These are phyloP conservation scores for Telmatochromis sp. DNA, from an alignment of 2,113 vertebrate species.

Conservation along the genomic window DNA sequence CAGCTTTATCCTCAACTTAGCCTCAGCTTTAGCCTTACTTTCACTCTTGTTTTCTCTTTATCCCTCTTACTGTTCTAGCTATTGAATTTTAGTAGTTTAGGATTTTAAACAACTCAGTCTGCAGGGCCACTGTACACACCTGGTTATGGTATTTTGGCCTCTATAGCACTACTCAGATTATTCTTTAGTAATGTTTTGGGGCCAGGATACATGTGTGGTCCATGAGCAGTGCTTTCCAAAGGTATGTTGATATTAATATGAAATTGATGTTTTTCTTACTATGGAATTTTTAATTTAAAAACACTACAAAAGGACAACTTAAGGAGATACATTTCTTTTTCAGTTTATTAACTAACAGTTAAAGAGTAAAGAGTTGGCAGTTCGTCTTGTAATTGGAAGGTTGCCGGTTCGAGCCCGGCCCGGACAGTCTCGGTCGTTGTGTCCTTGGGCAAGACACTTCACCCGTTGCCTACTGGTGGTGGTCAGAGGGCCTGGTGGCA, in stretches of 20 bases:
- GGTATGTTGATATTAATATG: background rate
- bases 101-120: constrained; percentile 2
- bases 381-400: background rate
- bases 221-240: background rate
- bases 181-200: background rate
- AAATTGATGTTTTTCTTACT: background rate
- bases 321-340: background rate
- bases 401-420: background rate
- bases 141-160: background rate
- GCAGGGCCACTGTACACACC: background rate
- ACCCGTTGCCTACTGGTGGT: background rate
- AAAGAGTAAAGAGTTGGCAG: background rate
- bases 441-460: background rate
- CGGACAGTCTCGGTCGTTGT: background rate
- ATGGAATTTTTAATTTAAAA: background rate
- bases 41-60: background rate
- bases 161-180: background rate
- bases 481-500: rapidly evolving
- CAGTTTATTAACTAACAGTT: background rate
- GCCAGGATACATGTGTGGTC: background rate
- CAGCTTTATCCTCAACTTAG: background rate
- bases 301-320: background rate
- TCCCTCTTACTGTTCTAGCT: background rate
- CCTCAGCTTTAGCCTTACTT: background rate
- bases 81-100: constrained; percentile 5